phyloP scores from a whole-genome alignment of 2,797 vertebrate species.

The Hippopotamyrus pictus region DNA sequence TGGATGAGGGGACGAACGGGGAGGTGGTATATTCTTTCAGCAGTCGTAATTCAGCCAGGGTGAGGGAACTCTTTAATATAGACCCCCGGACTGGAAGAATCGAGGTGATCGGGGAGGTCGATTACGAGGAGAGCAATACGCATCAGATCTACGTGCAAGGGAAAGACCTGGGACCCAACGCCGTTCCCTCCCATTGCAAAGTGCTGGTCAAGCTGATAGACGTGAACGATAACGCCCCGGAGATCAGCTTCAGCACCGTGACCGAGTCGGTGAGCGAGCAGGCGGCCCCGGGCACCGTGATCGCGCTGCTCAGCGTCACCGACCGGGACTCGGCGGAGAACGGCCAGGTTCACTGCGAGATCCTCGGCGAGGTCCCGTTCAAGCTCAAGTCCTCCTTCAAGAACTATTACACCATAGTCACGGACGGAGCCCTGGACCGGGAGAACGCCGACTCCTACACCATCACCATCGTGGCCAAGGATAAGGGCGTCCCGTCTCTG shows the following conservation, averaged over 20 bases:
- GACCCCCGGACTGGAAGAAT: conserved; percentile 82
- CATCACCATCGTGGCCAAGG: conserved; percentile 86
- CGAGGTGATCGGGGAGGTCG: conserved; percentile 86
- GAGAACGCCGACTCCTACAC: conserved; percentile 85
- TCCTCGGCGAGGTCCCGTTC: conserved; percentile 88
- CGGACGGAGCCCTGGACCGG: conserved; percentile 83
- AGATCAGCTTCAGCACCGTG: conserved; percentile 95
- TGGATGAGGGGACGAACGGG: conserved; percentile 90
- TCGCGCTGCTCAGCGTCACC: conserved; percentile 93
- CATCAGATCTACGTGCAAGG: conserved; percentile 95
- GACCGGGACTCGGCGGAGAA: conserved; percentile 92
- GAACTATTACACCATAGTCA: conserved; percentile 94
- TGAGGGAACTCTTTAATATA: conserved; percentile 86
- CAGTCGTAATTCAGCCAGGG: conserved; percentile 80
- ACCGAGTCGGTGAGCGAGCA: conserved; percentile 92
- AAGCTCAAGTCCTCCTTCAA: conserved; percentile 91
- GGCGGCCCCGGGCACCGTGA: conserved; percentile 86
- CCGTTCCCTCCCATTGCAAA: conserved; percentile 95
- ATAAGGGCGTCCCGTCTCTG: conserved; percentile 78
- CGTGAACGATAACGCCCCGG: conserved; percentile 90
- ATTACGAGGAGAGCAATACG: conserved; percentile 88
- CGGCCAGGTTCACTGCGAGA: conserved; percentile 86
- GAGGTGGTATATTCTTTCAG: conserved; percentile 94
- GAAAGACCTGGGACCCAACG: conserved; percentile 91
- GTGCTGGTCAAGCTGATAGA: conserved; percentile 88